Evolutionary conservation across 2,888 invertebrate species (phyloP), one percentile per base, ranked within the genome.

Genomic region (Eristalis arbustorum): DNA sequence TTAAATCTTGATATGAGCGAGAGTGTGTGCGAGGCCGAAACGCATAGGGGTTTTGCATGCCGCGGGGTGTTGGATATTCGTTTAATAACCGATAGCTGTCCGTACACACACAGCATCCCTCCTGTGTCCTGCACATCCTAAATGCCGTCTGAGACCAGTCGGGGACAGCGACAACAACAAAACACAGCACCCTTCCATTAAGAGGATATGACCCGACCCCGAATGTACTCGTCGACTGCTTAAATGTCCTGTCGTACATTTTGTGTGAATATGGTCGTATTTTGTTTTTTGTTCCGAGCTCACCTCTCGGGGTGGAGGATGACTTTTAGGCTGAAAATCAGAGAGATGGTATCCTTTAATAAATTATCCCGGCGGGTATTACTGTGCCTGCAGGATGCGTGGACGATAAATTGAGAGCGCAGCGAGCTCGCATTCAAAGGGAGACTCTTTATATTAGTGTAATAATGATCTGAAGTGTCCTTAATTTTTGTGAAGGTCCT

Each of bases 1-100:
- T 87, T 87, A 87, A 87, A 87, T 87, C 87, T 83, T 79, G 87
- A 87, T 83, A 75, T 67, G 75, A 56, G 42, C 61, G 37, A n/a
- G 42, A 56, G 67, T 59, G 63, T 63, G 34, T n/a, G 42, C 14
- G 0, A 40, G 56, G 14, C 18, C 56, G 25, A 63, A n/a, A 77
- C 71, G 74, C 82, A 87, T 78, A 87, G 25, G 25, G 59, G 59
- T 13, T 78, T 67, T 82, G 78, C 78, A 80, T 72, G 57, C 74
- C 68, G 57, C 71, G 22, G 83, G 83, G 83, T 87, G 87, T 78
- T 78, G 75, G 78, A 78, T 87, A 83, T 83, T 82, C 78, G 25
- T 87, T 85, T 85, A 82, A 83, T 83, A 83, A 78, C 71, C 85
- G 56, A 79, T 61, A 77, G 78, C 31, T 31, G 66, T 40, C 61